A percentile compares a stretch with the other conserved stretches of the same genome.
These are phyloP conservation scores for Pachydiplax longipennis DNA, from an alignment of 2,888 invertebrate genomes.

Conservation along the genomic window DNA sequence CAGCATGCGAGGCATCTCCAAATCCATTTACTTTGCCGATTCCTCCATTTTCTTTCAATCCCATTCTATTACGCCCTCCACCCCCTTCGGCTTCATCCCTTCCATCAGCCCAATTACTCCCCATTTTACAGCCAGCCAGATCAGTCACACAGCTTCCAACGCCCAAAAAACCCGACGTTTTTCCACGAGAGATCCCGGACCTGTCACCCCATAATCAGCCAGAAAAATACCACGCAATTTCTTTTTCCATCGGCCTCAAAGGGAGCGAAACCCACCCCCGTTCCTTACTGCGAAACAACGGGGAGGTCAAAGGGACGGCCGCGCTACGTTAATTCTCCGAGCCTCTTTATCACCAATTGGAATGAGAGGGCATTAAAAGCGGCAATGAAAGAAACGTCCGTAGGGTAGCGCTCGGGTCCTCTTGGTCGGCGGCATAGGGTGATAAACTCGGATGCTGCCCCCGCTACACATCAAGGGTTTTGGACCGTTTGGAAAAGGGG, in stretches of 20 bases:
- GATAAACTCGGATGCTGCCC: not conserved
- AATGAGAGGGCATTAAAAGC: not conserved
- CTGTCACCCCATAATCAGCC: conserved; percentile 1
- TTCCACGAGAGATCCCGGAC: not conserved
- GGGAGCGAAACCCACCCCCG: not conserved
- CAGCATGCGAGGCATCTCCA: not conserved
- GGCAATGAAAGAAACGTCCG: conserved; percentile 8
- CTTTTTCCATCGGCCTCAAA: not conserved
- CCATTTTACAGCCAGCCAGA: not conserved
- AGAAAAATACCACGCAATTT: not conserved
- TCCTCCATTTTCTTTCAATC: not conserved
- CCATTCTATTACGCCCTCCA: not conserved
- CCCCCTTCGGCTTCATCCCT: not conserved
- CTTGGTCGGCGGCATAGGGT: not conserved
- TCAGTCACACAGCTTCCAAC: not conserved
- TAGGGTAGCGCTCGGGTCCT: not conserved
- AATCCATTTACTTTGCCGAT: not conserved
- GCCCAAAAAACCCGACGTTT: not conserved
- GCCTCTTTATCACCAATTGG: conserved; percentile 25
- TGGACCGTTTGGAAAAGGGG: not conserved
- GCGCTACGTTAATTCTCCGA: not conserved
- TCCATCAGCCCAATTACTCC: not conserved
- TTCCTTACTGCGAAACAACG: too few relatives aligned
- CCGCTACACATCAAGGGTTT: not conserved
- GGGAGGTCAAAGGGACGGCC: not conserved